Percentiles rank a stretch among this genome's conserved stretches.
Conservation (phyloP, 2,113 vertebrate species). For the Brienomyrus brachyistius region DNA sequence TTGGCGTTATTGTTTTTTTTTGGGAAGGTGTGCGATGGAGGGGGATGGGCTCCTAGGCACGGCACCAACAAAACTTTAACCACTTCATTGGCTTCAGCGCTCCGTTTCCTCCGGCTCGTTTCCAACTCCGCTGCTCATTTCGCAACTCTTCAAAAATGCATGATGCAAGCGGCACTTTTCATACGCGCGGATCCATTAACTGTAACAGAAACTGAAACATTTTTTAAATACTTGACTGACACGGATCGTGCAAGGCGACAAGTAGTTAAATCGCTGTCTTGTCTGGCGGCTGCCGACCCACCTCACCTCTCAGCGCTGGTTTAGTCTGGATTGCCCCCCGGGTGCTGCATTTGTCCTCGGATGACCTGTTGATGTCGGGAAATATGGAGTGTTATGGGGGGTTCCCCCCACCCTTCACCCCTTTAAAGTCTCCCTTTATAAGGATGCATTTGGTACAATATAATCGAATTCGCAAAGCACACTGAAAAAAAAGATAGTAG, state of each 20-base stretch:
- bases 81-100: constrained; percentile 50
- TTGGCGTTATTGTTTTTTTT: constrained; percentile 38
- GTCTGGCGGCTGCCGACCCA: constrained; percentile 27
- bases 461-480: not conserved
- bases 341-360: constrained; percentile 68
- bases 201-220: not conserved
- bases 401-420: not conserved
- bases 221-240: not conserved
- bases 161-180: not conserved
- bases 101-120: constrained; percentile 28
- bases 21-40: constrained; percentile 53
- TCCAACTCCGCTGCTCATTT: constrained; percentile 17
- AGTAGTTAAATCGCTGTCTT: constrained; percentile 39
- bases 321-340: constrained; percentile 57
- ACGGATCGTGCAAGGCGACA: constrained; percentile 6
- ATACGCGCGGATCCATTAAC: too few relatives aligned
- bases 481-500: not conserved
- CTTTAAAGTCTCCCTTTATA: constrained; percentile 20
- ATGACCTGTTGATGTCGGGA: constrained; percentile 76
- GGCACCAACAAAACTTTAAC: constrained; percentile 59
- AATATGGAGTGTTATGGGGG: constrained; percentile 48
- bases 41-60: constrained; percentile 54
- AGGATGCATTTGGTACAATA: not conserved
- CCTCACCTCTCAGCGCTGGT: constrained; percentile 42
- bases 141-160: constrained; percentile 1